Evolutionary conservation across 2,797 vertebrate genomes (phyloP).

Genomic region (Odontamblyopus rebecca): DNA sequence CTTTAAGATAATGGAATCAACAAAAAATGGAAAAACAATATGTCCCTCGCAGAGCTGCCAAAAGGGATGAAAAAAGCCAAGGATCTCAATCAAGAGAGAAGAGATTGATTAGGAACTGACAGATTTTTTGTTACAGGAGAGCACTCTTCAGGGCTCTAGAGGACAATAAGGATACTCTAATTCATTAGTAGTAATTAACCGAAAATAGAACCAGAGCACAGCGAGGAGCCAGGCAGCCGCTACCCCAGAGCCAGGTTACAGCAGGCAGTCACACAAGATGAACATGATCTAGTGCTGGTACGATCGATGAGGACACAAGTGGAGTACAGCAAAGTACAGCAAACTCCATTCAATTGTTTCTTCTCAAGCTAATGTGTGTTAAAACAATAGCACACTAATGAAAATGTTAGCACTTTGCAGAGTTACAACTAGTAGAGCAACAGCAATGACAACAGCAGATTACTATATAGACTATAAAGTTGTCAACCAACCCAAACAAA

Average conservation of each 20-base stretch:
- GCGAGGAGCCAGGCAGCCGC: slow-evolving; percentile 34
- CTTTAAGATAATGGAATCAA: slow-evolving; percentile 78
- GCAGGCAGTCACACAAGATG: slow-evolving; percentile 12
- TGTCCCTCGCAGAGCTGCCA: slow-evolving; percentile 33
- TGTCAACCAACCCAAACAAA: too few relatives aligned
- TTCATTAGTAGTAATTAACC: slow-evolving; percentile 75
- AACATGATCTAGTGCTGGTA: slow-evolving; percentile 34
- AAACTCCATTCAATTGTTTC: slow-evolving; percentile 47
- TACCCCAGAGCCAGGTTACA: slow-evolving; percentile 31
- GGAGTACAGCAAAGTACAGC: neutral
- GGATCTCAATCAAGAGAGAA: slow-evolving; percentile 68
- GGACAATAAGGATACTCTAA: slow-evolving; percentile 74
- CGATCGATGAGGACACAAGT: slow-evolving; percentile 43
- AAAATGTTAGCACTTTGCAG: neutral
- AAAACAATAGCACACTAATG: neutral
- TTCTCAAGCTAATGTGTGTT: slow-evolving; percentile 5
- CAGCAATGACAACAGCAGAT: too few relatives aligned
- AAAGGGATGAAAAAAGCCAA: slow-evolving; percentile 39
- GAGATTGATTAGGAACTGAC: slow-evolving; percentile 63
- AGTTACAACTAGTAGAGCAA: too few relatives aligned
- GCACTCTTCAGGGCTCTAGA: slow-evolving; percentile 61
- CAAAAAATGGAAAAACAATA: slow-evolving; percentile 54
- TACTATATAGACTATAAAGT: too few relatives aligned
- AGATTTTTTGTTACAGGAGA: slow-evolving; percentile 45
- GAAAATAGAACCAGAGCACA: slow-evolving; percentile 60